Conservation (phyloP, 1,140 invertebrate species). For the Schlechtendalia chinensis region DNA sequence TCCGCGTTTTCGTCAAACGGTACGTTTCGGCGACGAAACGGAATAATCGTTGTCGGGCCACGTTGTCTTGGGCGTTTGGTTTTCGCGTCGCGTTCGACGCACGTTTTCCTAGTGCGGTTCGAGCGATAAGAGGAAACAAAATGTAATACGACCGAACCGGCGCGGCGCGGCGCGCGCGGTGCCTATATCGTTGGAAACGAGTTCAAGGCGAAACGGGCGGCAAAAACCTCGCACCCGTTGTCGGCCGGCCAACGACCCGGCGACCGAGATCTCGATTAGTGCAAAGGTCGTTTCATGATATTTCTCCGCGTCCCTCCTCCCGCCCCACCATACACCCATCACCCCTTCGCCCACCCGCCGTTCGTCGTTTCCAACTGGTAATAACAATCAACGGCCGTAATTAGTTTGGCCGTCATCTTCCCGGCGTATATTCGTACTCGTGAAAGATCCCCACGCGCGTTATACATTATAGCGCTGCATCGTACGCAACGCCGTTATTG, state of each 20-base stretch:
- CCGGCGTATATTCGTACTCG: neutral
- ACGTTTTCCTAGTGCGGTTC: constrained; percentile 11
- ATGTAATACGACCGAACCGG: neutral
- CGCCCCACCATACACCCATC: no score
- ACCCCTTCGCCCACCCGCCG: no score
- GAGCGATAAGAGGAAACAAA: constrained; percentile 30
- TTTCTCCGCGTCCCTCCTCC: neutral
- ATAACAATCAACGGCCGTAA: constrained; percentile 28
- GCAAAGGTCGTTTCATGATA: constrained; percentile 43
- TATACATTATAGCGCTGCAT: no score
- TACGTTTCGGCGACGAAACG: no score
- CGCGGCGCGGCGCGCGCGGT: neutral
- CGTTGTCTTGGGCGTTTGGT: neutral
- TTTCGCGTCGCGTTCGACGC: neutral
- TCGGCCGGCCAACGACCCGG: constrained; percentile 48
- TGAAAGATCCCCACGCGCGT: constrained; percentile 23
- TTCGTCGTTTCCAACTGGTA: constrained; percentile 5
- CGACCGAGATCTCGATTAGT: constrained; percentile 48
- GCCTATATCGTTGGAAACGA: constrained; percentile 49
- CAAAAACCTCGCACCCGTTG: constrained; percentile 49
- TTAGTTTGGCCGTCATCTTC: constrained; percentile 39
- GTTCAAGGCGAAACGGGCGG: constrained; percentile 49
- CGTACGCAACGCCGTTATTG: no score
- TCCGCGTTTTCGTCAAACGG: no score
- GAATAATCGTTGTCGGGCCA: neutral